A percentile compares a stretch with the other conserved stretches of the same genome.
These are phyloP conservation scores for Drosophila mimetica DNA, from an alignment of 2,888 invertebrate species.

Conservation along the genomic window DNA sequence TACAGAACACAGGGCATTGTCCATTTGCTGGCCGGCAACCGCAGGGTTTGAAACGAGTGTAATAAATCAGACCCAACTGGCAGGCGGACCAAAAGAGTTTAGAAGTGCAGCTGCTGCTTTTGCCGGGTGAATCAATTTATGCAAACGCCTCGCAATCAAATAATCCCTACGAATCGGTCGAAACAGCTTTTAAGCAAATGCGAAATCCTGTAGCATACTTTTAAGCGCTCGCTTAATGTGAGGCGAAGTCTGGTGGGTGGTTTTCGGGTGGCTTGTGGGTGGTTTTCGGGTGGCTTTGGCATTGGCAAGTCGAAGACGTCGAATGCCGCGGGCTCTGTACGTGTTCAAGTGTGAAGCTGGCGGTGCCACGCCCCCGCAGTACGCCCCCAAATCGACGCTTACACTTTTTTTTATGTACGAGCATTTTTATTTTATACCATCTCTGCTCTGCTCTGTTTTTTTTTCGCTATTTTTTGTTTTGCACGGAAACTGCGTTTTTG, in stretches of 20 bases:
- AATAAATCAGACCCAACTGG: slow-evolving; percentile 75
- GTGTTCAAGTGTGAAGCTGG: slow-evolving; percentile 78
- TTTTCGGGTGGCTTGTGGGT: background rate
- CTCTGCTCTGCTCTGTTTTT: slow-evolving; percentile 3
- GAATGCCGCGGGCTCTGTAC: slow-evolving; percentile 67
- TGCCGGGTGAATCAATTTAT: slow-evolving; percentile 69
- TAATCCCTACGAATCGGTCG: slow-evolving; percentile 58
- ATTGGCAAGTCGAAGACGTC: slow-evolving; percentile 16
- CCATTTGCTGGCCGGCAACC: slow-evolving; percentile 51
- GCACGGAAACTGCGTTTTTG: slow-evolving; percentile 74
- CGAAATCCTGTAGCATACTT: slow-evolving; percentile 75
- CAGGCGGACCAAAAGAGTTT: slow-evolving; percentile 47
- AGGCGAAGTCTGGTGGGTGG: slow-evolving; percentile 20
- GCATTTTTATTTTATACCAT: slow-evolving; percentile 15
- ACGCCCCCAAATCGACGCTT: slow-evolving; percentile 73
- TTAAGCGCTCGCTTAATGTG: slow-evolving; percentile 62
- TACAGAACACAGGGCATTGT: slow-evolving; percentile 6
- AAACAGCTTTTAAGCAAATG: slow-evolving; percentile 76
- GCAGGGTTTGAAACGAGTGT: slow-evolving; percentile 71
- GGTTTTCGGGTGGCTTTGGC: slow-evolving; percentile 9
- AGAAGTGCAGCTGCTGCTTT: slow-evolving; percentile 23
- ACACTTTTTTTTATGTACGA: slow-evolving; percentile 59
- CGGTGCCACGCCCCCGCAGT: slow-evolving; percentile 67
- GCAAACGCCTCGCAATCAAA: slow-evolving; percentile 52
- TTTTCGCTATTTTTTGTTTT: slow-evolving; percentile 26